Evolutionary conservation across 1,140 invertebrate genomes (phyloP).

Genomic region (Cotesia vestalis): DNA sequence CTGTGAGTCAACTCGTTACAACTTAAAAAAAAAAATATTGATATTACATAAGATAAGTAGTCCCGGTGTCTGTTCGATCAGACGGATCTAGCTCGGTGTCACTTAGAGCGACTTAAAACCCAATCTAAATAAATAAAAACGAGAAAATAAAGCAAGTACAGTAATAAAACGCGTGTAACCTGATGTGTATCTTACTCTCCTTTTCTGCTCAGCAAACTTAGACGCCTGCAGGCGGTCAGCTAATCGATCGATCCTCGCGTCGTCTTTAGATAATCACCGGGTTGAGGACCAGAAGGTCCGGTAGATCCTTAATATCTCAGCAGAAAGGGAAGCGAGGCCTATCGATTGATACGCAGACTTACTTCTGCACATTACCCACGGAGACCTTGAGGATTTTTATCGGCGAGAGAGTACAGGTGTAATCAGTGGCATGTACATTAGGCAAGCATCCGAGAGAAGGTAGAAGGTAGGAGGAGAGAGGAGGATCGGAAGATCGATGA

Average conservation of each 20-base stretch:
- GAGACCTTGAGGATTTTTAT: neutral
- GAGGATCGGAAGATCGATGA: slow-evolving; percentile 32
- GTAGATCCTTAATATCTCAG: neutral
- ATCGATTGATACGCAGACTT: slow-evolving; percentile 30
- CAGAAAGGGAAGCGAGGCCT: slow-evolving; percentile 24
- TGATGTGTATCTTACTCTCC: slow-evolving; percentile 3
- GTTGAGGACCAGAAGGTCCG: neutral
- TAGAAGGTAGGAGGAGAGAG: neutral
- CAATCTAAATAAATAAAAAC: slow-evolving; percentile 2
- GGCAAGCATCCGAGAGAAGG: slow-evolving; percentile 1
- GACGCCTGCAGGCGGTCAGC: neutral
- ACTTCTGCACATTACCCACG: no score
- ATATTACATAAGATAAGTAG: neutral
- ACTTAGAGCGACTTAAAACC: neutral
- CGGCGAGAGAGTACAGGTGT: slow-evolving; percentile 26
- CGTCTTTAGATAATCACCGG: slow-evolving; percentile 1
- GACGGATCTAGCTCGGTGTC: neutral
- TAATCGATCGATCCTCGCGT: slow-evolving; percentile 19
- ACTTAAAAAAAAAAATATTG: neutral
- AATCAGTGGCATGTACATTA: slow-evolving; percentile 36
- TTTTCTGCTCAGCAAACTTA: neutral
- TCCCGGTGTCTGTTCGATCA: neutral
- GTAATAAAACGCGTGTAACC: neutral
- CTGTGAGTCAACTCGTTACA: no score
- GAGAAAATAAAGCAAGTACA: neutral